Evolutionary conservation across 2,113 vertebrate genomes (phyloP), one percentile per base, ranked within the genome.

Genomic region (Pachyramphus minor): DNA sequence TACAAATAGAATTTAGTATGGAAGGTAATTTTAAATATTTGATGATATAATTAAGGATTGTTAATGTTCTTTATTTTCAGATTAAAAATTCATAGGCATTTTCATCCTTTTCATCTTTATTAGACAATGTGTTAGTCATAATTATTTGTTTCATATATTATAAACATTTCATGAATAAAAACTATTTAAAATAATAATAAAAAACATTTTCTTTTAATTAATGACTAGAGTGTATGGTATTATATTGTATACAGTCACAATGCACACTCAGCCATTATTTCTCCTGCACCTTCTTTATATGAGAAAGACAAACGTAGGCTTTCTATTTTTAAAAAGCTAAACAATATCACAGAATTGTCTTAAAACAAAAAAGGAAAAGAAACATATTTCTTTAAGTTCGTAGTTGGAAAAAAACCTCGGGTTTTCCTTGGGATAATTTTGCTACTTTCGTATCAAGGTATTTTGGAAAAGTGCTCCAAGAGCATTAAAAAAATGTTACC

Each of bases 11-110:
- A 94, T 91, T 96, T 95, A 92, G 19, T 49, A 87, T 86, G 74
- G 78, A 64, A 92, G 39, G 50, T 84, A 83, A 69, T 60, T 96
- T 96, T 96, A 97, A 98, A 97, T 97, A 97, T 97, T 97, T 97
- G 88, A 96, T 97, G 56, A 96, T 94, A 93, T 84, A 95, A 90
- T 96, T 97, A 96, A 90, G 72, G 76, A 82, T 93, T 89, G 68
- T 95, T 97, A 97, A 93, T 90, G 85, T 88, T 87, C 62, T 93
- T 96, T 96, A 93, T 97, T 97, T 97, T 95, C 77, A 92, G 74
- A 96, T 97, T 96, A 96, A 73, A 97, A 85, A 97, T 97, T 95
- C 84, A 97, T 95, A 96, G 76, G 83, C 53, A 79, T 64, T 94
- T 96, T 93, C 55, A 96, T 91, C 59, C 44, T 80, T 97, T 97